These are phyloP conservation scores for Myotis lucifugus DNA, from an alignment of 2,113 vertebrate genomes.

Conservation along the genomic window DNA sequence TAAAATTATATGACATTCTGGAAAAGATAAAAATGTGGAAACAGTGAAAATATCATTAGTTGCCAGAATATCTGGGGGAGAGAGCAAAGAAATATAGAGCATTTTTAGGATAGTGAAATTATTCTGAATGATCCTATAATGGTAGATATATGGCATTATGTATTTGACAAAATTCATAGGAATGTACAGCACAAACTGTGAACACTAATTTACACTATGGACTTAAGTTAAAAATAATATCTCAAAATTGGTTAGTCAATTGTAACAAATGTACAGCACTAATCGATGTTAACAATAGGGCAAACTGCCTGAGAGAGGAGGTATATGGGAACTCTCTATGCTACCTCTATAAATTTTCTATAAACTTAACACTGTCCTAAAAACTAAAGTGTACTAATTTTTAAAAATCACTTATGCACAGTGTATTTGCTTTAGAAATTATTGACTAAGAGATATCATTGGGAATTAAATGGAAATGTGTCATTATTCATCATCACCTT, in stretches of 20 bases:
- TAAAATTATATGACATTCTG: not conserved
- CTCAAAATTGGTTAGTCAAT: not conserved
- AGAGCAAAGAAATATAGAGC: not conserved
- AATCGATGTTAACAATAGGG: not conserved
- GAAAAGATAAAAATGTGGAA: not conserved
- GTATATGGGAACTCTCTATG: not conserved
- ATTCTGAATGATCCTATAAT: not conserved
- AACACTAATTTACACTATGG: not conserved
- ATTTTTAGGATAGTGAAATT: not conserved
- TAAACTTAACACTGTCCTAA: not conserved
- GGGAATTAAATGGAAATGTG: slow-evolving; percentile 49
- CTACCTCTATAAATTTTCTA: not conserved
- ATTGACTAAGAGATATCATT: slow-evolving; percentile 8
- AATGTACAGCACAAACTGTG: not conserved
- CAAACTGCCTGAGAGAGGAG: not conserved
- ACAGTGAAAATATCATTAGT: not conserved
- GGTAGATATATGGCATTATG: not conserved
- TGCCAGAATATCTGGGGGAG: not conserved
- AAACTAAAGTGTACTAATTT: not conserved
- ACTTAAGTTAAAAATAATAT: not conserved
- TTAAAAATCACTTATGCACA: not conserved
- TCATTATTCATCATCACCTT: slow-evolving; percentile 45
- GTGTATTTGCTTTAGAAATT: slow-evolving; percentile 7
- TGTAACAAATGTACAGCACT: not conserved
- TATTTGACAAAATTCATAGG: not conserved